Evolutionary conservation across 2,888 invertebrate species (phyloP), one percentile per base, ranked within the genome.

Genomic region (Trachelus troglodyta): DNA sequence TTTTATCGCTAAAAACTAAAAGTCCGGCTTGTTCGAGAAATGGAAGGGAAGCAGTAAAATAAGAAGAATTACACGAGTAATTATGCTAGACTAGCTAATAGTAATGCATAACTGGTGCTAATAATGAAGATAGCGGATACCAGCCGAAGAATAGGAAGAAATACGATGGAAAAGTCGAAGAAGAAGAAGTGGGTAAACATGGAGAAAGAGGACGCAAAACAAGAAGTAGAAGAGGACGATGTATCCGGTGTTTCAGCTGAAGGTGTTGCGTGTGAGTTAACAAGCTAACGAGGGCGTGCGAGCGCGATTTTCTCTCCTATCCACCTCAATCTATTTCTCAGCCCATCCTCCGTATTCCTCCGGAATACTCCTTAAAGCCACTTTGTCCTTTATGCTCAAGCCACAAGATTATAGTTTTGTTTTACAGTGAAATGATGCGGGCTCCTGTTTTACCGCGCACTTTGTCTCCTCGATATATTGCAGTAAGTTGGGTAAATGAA

Each of bases 251-350:
- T 90, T 90, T 85, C 88, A 90, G 90, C 87, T 87, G 86, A 88
- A 90, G 90, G 91, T 91, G 91, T 91, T 91, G 91, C 91, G 91
- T 91, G 91, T 90, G 87, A 90, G 89, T 91, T 91, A 91, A 91
- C 91, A 90, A 91, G 91, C 90, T 90, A 91, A 91, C 91, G 90
- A 91, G 89, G 91, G 88, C 88, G 89, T 89, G 89, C 90, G 91
- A 89, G 89, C 86, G 90, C 91, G 91, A 91, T 91, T 91, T 91
- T 91, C 91, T 90, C 90, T 90, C 88, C 89, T 91, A 91, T 91
- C 91, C 89, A 89, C 86, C 87, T 88, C 90, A 88, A 91, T 91
- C 91, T 91, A 87, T 90, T 89, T 89, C 90, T 89, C 90, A 87
- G 88, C 87, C 87, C 85, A 81, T 83, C 84, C 86, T 80, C 80